Percentiles rank a stretch among this genome's conserved stretches.
phyloP scores from a whole-genome alignment of 2,888 invertebrate genomes.

The Harpalus rufipes region DNA sequence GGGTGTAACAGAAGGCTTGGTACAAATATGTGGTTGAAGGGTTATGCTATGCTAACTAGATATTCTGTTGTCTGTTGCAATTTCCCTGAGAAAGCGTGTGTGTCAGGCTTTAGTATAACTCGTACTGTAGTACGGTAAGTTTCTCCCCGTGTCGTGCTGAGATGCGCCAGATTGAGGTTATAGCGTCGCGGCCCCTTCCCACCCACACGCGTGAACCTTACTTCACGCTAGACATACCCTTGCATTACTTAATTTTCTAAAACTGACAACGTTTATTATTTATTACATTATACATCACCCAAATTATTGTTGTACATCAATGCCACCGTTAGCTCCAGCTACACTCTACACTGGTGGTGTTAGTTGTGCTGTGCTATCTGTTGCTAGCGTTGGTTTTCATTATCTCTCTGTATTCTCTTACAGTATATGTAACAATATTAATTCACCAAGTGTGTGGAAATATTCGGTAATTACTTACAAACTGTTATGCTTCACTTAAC shows the following conservation, averaged over 20 bases:
- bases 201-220: slow-evolving; percentile 57
- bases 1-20: no score
- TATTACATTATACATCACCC: slow-evolving; percentile 73
- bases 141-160: slow-evolving; percentile 41
- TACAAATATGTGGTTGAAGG: no score
- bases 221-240: slow-evolving; percentile 62
- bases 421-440: slow-evolving; percentile 48
- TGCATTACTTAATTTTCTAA: slow-evolving; percentile 69
- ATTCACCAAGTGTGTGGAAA: slow-evolving; percentile 51
- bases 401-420: slow-evolving; percentile 51
- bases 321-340: slow-evolving; percentile 71
- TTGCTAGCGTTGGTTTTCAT: slow-evolving; percentile 64
- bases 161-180: slow-evolving; percentile 65
- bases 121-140: slow-evolving; percentile 31
- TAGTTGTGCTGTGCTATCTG: slow-evolving; percentile 67
- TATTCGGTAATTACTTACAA: slow-evolving; percentile 30
- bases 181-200: neutral
- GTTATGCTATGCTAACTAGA: neutral
- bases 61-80: neutral
- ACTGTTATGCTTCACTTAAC: neutral
- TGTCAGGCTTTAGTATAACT: neutral
- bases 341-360: slow-evolving; percentile 19
- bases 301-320: slow-evolving; percentile 73
- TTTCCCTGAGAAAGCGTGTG: neutral
- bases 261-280: slow-evolving; percentile 73